phyloP scores from a whole-genome alignment of 2,113 vertebrate genomes.

The Saccopteryx leptura region DNA sequence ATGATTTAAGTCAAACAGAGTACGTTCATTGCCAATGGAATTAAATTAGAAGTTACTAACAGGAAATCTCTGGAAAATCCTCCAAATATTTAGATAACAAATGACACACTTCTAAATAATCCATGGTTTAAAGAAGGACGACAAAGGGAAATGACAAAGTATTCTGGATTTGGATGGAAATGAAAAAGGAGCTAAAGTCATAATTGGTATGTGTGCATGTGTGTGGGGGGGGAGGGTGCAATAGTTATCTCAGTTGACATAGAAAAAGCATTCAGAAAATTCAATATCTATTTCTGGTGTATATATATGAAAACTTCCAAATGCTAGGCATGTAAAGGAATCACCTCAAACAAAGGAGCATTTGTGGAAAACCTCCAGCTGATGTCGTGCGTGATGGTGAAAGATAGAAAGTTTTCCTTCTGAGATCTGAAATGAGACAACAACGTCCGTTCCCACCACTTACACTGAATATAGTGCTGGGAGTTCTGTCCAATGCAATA shows the following conservation, averaged over 20 bases:
- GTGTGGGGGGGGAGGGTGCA: background rate
- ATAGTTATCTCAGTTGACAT: background rate
- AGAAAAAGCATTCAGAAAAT: background rate
- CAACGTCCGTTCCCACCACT: rapidly evolving
- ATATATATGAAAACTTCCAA: too few species aligned
- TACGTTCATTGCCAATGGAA: background rate
- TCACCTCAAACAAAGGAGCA: background rate
- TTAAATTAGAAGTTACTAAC: background rate
- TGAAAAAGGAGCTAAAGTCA: background rate
- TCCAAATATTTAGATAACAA: background rate
- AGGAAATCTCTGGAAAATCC: background rate
- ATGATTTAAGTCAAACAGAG: background rate
- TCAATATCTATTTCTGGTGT: background rate
- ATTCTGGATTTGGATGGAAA: background rate
- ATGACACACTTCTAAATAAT: background rate
- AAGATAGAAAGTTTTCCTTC: rapidly evolving
- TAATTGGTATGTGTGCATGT: background rate
- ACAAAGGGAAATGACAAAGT: background rate
- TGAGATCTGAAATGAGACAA: background rate
- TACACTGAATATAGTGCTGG: rapidly evolving
- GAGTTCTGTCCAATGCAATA: background rate
- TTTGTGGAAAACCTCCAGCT: background rate
- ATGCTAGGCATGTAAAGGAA: background rate
- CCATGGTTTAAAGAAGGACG: background rate
- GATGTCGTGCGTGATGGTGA: rapidly evolving